Conservation (phyloP, 2,797 vertebrate species). For the Myotis daubentonii region DNA sequence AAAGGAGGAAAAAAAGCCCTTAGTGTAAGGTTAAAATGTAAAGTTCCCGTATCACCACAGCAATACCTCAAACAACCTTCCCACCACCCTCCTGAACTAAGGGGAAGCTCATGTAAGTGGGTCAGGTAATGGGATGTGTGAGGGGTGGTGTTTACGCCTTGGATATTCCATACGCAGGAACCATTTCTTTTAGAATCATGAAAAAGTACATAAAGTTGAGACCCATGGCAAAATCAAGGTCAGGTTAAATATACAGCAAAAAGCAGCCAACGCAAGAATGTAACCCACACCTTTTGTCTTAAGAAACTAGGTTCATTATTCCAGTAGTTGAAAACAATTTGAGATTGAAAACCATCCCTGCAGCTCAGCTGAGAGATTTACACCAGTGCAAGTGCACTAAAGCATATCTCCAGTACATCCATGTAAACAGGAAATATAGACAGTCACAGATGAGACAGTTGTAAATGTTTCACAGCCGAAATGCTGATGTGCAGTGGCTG, state of each 20-base stretch:
- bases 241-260: not conserved
- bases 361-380: not conserved
- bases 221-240: not conserved
- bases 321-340: slow-evolving; percentile 44
- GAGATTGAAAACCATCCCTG: not conserved
- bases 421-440: slow-evolving; percentile 49
- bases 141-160: not conserved
- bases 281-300: not conserved
- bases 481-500: not conserved
- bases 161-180: not conserved
- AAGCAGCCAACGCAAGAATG: not conserved
- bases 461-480: slow-evolving; percentile 29
- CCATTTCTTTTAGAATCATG: slow-evolving; percentile 23
- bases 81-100: not conserved
- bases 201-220: not conserved
- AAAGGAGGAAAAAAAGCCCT: not conserved
- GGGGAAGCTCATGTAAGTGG: not conserved
- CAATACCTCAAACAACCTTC: not conserved
- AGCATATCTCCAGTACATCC: not conserved
- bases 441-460: not conserved
- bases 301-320: slow-evolving; percentile 29
- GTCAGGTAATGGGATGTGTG: not conserved
- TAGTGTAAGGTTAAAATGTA: not conserved
- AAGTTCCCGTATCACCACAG: not conserved
- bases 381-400: not conserved